phyloP scores from a whole-genome alignment of 2,888 invertebrate genomes.

The Athalia rosae region DNA sequence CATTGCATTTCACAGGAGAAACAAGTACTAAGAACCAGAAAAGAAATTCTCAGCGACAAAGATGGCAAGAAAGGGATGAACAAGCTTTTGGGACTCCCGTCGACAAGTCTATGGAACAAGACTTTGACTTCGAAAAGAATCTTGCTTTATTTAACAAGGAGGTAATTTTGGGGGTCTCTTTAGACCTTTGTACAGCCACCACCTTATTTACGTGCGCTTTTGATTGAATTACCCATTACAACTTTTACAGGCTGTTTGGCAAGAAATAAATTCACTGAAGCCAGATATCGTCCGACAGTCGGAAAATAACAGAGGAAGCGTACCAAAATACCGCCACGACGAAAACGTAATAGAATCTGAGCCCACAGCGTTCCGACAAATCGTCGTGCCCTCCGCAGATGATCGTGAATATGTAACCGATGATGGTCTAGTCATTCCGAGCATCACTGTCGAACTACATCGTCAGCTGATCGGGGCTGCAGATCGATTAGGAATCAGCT shows the following conservation, averaged over 20 bases:
- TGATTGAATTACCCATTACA: background rate
- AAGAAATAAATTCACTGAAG: slow-evolving; percentile 81
- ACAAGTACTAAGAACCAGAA: slow-evolving; percentile 71
- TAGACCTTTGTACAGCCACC: background rate
- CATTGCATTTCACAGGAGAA: slow-evolving; percentile 52
- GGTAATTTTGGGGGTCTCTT: slow-evolving; percentile 57
- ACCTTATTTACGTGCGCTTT: background rate
- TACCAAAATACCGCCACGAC: slow-evolving; percentile 84
- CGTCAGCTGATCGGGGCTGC: slow-evolving; percentile 81
- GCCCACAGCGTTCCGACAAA: slow-evolving; percentile 81
- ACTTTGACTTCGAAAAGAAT: slow-evolving; percentile 97
- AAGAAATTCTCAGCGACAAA: slow-evolving; percentile 68
- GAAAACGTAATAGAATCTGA: slow-evolving; percentile 86
- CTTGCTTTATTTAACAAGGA: slow-evolving; percentile 92
- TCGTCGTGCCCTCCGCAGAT: slow-evolving; percentile 81
- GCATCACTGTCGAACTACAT: slow-evolving; percentile 81
- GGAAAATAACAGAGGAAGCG: slow-evolving; percentile 66
- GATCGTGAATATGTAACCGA: slow-evolving; percentile 84
- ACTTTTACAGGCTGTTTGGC: slow-evolving; percentile 81
- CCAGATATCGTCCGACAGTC: slow-evolving; percentile 78
- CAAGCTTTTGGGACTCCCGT: slow-evolving; percentile 86
- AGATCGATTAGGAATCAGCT: slow-evolving; percentile 80
- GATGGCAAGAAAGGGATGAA: slow-evolving; percentile 78
- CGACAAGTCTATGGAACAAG: slow-evolving; percentile 81
- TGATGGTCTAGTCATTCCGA: slow-evolving; percentile 87